A percentile compares a stretch with the other conserved stretches of the same genome.
phyloP scores from a whole-genome alignment of 2,888 invertebrate genomes.

The Chrysodeixis includens region DNA sequence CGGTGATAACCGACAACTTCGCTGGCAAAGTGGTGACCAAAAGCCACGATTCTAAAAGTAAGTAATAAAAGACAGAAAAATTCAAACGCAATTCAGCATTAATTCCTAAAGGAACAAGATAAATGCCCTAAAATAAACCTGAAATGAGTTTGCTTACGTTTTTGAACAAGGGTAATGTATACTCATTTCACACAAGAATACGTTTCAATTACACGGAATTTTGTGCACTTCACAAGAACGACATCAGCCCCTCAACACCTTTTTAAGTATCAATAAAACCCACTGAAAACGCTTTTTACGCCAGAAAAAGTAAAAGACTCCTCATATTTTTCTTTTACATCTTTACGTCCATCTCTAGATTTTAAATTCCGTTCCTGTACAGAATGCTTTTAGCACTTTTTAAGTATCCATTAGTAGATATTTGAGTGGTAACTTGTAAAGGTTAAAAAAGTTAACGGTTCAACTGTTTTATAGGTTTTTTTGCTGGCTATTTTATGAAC shows the following conservation, averaged over 20 bases:
- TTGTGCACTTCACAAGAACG: slow-evolving; percentile 8
- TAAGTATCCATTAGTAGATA: slow-evolving; percentile 54
- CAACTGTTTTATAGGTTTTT: slow-evolving; percentile 51
- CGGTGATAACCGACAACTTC: no score
- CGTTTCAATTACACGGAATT: slow-evolving; percentile 12
- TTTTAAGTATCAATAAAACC: slow-evolving; percentile 23
- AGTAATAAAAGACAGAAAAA: background rate
- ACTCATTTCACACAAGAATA: slow-evolving; percentile 8
- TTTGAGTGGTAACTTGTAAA: slow-evolving; percentile 50
- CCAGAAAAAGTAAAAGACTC: slow-evolving; percentile 26
- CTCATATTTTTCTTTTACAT: slow-evolving; percentile 18
- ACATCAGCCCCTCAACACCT: slow-evolving; percentile 18
- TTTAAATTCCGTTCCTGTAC: slow-evolving; percentile 37
- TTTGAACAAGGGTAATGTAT: background rate
- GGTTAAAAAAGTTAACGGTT: slow-evolving; percentile 59
- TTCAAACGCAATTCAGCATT: background rate
- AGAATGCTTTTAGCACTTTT: slow-evolving; percentile 46
- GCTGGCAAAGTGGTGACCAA: no score
- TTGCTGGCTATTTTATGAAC: slow-evolving; percentile 35
- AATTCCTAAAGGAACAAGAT: background rate
- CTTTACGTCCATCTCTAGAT: slow-evolving; percentile 36
- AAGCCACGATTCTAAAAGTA: no score
- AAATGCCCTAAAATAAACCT: background rate
- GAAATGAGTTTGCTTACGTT: background rate
- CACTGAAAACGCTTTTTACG: slow-evolving; percentile 31